These are phyloP conservation scores for Agapostemon virescens DNA, from an alignment of 2,888 invertebrate genomes.

Conservation along the genomic window DNA sequence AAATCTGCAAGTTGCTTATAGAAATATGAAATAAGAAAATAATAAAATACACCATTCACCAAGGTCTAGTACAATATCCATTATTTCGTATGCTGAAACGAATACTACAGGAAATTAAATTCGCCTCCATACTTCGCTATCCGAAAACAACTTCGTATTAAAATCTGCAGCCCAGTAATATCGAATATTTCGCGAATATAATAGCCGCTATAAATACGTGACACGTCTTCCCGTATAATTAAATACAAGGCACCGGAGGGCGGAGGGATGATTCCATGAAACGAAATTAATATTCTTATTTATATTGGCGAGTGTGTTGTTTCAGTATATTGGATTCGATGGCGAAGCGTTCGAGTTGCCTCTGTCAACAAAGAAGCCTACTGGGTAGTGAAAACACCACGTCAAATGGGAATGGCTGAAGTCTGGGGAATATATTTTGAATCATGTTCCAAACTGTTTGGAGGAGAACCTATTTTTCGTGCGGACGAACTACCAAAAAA, in stretches of 20 bases:
- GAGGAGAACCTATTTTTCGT: background rate
- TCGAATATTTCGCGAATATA: background rate
- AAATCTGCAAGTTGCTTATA: no score
- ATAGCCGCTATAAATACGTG: background rate
- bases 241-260: background rate
- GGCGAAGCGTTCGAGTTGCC: conserved; percentile 11
- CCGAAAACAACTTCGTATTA: background rate
- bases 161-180: background rate
- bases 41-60: no score
- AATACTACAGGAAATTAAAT: background rate
- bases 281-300: conserved; percentile 9
- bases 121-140: background rate
- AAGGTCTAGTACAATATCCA: background rate
- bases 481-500: background rate
- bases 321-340: conserved; percentile 17
- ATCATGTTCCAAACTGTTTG: background rate
- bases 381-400: conserved; percentile 7
- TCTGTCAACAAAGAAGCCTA: conserved; percentile 12
- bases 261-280: background rate
- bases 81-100: background rate
- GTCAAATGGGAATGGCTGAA: background rate
- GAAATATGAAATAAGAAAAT: no score
- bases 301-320: conserved; percentile 11
- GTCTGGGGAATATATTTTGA: conserved; percentile 1
- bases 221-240: conserved; percentile 1